Conservation (phyloP, 2,888 invertebrate species). For the Nymphalis urticae region DNA sequence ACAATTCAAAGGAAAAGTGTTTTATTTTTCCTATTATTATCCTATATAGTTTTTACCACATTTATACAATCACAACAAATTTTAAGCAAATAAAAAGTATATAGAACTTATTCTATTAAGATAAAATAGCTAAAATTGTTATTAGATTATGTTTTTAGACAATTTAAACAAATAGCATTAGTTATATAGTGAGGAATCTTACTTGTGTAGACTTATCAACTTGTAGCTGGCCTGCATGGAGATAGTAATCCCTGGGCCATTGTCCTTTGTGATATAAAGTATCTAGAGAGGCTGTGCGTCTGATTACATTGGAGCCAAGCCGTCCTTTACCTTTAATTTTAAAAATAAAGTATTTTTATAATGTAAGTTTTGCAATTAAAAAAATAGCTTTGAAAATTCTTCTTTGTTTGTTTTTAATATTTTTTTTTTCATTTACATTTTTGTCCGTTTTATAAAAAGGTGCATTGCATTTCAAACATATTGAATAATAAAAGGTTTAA, state of each 20-base stretch:
- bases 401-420: background rate
- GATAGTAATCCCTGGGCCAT: conserved; percentile 88
- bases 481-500: too few species aligned
- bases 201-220: conserved; percentile 92
- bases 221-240: conserved; percentile 85
- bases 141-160: too few species aligned
- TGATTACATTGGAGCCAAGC: conserved; percentile 83
- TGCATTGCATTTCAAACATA: too few species aligned
- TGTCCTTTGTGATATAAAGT: conserved; percentile 90
- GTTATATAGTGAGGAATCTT: conserved; percentile 43
- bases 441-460: too few species aligned
- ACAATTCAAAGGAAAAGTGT: too few species aligned
- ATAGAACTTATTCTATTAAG: too few species aligned
- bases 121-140: too few species aligned
- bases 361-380: background rate
- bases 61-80: too few species aligned
- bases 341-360: background rate
- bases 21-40: too few species aligned
- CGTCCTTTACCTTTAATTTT: conserved; percentile 73
- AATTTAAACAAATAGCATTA: background rate
- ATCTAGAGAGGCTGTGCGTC: conserved; percentile 90
- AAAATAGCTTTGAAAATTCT: background rate
- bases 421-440: too few species aligned
- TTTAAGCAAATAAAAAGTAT: too few species aligned
- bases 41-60: too few species aligned